Base-by-base conservation (phyloP, 2,797 vertebrate species). In the Craterocephalus amniculus region DNA sequence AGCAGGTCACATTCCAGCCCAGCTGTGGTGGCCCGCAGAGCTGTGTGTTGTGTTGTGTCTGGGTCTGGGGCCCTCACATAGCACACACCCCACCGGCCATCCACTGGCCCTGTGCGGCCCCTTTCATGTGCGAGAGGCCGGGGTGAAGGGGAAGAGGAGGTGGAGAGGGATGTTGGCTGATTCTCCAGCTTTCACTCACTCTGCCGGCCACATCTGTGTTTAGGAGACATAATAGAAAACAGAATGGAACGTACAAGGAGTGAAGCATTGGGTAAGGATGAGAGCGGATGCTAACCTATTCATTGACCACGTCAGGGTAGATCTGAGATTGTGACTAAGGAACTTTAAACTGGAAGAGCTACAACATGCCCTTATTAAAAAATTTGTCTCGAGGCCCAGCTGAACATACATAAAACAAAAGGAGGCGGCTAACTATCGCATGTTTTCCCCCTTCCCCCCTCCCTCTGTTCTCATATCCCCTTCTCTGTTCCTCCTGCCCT, bases 1-100 rank as follows among this genome's bases (percentile, higher is more conserved):
- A 91, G 84, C 93, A 89, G 93, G 93, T 94, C 94, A 94, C 94
- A 95, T 95, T 95, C 94, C 92, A 92, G 88, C 84, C 88, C 93
- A 93, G 93, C 93, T 95, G 93, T 91, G 91, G 84, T 87, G 89
- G 87, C 91, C 91, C 65, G 87, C 83, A 67, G 93, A 84, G 93
- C 81, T 79, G 83, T 88, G 91, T 93, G 89, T 87, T 93, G 90
- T 95, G 94, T 95, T 95, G 93, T 94, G 94, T 95, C 94, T 95
- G 91, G 91, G 90, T 92, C 92, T 94, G 91, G 92, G 92, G 90
- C 92, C 92, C 92, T 91, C 71, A 77, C 87, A 90, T 91, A 91
- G 85, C 87, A 86, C 88, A 92, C 83, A 93, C 86, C 90, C 89
- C 90, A 88, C 83, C 85, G 83, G 87, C 85, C 88, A 68, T 86